These are phyloP conservation scores for Laticauda laticaudata DNA, from an alignment of 2,113 vertebrate species.

Conservation along the genomic window DNA sequence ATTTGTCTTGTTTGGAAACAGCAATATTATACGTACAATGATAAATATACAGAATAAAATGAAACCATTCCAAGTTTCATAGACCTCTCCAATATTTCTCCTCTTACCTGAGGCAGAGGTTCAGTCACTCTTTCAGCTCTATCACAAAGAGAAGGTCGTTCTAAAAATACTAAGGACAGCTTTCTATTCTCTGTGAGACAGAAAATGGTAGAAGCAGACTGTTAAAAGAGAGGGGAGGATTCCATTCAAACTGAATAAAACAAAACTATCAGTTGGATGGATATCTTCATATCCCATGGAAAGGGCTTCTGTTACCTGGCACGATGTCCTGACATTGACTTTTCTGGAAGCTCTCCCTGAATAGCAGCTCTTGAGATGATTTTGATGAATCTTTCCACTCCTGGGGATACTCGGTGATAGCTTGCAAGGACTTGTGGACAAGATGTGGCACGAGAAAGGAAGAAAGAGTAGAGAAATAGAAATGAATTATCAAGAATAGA, in stretches of 20 bases:
- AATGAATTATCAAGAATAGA: not conserved
- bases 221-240: not conserved
- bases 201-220: not conserved
- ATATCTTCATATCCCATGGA: not conserved
- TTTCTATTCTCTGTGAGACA: not conserved
- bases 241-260: not conserved
- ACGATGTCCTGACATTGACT: fast-evolving
- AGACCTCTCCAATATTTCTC: too few species aligned
- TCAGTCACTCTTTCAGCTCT: not conserved
- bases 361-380: not conserved
- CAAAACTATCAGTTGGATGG: not conserved
- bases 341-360: not conserved
- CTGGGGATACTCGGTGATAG: not conserved
- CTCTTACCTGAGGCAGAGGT: not conserved
- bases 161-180: not conserved
- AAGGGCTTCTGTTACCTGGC: not conserved
- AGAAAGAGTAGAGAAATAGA: not conserved
- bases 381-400: not conserved
- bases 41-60: not conserved
- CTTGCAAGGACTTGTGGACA: not conserved
- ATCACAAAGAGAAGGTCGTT: not conserved
- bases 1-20: not conserved
- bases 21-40: not conserved
- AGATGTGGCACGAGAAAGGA: not conserved
- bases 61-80: not conserved